Evolutionary conservation across 2,113 vertebrate genomes (phyloP).

Genomic region (Oenanthe melanoleuca): DNA sequence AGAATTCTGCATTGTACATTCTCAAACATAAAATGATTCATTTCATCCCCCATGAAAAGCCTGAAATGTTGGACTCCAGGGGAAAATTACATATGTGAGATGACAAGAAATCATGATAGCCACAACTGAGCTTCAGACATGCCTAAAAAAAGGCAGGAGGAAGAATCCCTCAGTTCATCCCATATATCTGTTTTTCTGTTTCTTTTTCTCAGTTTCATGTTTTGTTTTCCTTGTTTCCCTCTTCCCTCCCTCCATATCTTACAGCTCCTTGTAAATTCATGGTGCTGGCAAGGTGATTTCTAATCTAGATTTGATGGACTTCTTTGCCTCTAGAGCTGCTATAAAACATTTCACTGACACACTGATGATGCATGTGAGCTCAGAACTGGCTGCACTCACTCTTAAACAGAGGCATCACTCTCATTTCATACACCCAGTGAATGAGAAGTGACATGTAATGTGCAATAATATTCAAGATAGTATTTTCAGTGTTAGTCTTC

Average conservation of each 20-base stretch:
- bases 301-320: constrained; percentile 1
- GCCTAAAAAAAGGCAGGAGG: neutral
- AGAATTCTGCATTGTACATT: neutral
- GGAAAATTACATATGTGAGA: neutral
- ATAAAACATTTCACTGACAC: neutral
- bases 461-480: neutral
- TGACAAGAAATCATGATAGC: neutral
- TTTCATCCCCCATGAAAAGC: neutral
- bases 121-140: neutral
- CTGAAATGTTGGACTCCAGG: neutral
- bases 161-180: neutral
- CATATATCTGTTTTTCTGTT: neutral
- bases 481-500: neutral
- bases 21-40: neutral
- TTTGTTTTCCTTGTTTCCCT: neutral
- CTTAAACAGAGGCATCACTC: neutral
- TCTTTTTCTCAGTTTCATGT: neutral
- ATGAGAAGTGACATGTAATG: neutral
- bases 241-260: neutral
- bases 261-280: neutral
- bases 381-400: neutral
- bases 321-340: neutral
- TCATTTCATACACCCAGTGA: neutral
- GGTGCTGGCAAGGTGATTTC: neutral
- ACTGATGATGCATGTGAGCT: neutral